phyloP scores from a whole-genome alignment of 2,888 invertebrate genomes.

The Smittia aterrima region DNA sequence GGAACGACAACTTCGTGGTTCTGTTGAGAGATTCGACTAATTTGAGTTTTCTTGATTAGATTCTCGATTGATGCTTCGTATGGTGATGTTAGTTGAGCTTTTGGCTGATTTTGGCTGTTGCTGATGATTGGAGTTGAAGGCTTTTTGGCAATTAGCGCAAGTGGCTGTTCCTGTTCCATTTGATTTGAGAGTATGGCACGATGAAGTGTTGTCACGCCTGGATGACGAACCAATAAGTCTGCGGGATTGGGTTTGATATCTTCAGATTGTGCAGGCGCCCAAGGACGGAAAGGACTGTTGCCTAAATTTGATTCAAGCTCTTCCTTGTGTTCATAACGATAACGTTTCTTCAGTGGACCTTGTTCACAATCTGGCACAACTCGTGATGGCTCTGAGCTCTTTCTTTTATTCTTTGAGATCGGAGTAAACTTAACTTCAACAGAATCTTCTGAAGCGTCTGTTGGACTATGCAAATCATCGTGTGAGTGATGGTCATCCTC shows the following conservation, averaged over 20 bases:
- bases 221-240: constrained; percentile 52
- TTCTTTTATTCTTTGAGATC: constrained; percentile 63
- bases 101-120: constrained; percentile 45
- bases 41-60: constrained; percentile 39
- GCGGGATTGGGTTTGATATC: constrained; percentile 55
- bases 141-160: constrained; percentile 61
- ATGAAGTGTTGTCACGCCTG: constrained; percentile 53
- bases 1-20: constrained; percentile 42
- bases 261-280: constrained; percentile 4
- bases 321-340: constrained; percentile 56
- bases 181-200: constrained; percentile 45
- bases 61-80: constrained; percentile 39
- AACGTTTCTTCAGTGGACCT: constrained; percentile 70
- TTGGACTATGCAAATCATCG: constrained; percentile 60
- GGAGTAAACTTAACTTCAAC: constrained; percentile 63
- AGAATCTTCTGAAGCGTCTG: constrained; percentile 65
- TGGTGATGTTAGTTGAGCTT: constrained; percentile 46
- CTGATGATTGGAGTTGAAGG: constrained; percentile 43
- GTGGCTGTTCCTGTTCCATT: constrained; percentile 60
- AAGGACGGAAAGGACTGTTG: constrained; percentile 27
- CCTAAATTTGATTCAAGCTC: constrained; percentile 7
- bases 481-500: constrained; percentile 60
- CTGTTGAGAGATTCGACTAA: constrained; percentile 38
- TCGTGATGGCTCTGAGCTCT: constrained; percentile 66
- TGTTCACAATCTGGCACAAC: constrained; percentile 55